phyloP scores from a whole-genome alignment of 2,113 vertebrate genomes.

The Myrmecobius fasciatus region DNA sequence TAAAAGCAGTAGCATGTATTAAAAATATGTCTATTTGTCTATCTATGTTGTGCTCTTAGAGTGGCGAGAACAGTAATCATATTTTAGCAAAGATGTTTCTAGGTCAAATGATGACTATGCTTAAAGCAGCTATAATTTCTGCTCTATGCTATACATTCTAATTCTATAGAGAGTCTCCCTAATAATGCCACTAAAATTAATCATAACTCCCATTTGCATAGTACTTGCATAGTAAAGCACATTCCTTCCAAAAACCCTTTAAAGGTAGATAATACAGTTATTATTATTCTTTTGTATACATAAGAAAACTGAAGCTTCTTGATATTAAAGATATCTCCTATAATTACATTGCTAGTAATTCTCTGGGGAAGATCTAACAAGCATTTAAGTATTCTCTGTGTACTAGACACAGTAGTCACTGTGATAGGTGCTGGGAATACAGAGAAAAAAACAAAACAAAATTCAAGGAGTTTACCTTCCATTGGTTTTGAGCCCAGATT shows the following conservation, averaged over 20 bases:
- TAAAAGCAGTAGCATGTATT: neutral
- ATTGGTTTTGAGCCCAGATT: neutral
- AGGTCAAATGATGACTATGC: neutral
- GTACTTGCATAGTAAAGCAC: neutral
- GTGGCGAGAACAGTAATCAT: neutral
- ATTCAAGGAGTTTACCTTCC: neutral
- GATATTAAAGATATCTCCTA: neutral
- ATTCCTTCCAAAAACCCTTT: neutral
- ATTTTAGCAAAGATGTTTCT: neutral
- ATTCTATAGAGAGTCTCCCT: neutral
- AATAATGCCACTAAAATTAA: neutral
- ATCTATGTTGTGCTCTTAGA: neutral
- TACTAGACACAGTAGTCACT: neutral
- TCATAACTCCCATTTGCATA: neutral
- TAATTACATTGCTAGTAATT: neutral
- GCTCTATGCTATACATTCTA: neutral
- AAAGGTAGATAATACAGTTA: neutral
- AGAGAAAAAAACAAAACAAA: neutral
- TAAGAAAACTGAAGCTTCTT: neutral
- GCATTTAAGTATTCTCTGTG: neutral
- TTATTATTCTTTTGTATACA: neutral
- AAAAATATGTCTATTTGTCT: neutral
- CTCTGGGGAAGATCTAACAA: neutral
- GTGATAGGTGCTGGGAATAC: neutral
- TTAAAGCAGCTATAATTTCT: neutral